Conservation (phyloP, 2,888 invertebrate genomes). For the Philaethria dido region DNA sequence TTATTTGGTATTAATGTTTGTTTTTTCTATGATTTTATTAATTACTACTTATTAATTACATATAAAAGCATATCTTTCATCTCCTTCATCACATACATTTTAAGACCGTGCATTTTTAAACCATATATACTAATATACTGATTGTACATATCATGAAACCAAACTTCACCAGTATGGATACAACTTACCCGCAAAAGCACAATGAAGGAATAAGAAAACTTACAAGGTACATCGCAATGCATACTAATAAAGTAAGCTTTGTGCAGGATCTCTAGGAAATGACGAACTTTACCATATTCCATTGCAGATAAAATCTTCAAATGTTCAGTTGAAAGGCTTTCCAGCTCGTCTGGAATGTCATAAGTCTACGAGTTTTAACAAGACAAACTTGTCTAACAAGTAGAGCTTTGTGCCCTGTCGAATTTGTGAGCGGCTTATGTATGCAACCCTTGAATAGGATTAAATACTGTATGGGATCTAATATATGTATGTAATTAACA, state of each 20-base stretch:
- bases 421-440: constrained; percentile 70
- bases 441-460: constrained; percentile 56
- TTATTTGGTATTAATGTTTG: too few species aligned
- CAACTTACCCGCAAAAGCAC: background rate
- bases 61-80: too few species aligned
- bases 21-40: too few species aligned
- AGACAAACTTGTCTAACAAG: constrained; percentile 72
- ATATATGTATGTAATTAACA: constrained; percentile 54
- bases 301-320: constrained; percentile 47
- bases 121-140: too few species aligned
- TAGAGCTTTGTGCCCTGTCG: constrained; percentile 54
- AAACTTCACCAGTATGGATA: background rate
- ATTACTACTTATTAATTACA: too few species aligned
- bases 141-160: background rate
- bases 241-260: constrained; percentile 30
- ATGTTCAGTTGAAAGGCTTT: constrained; percentile 47
- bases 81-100: too few species aligned
- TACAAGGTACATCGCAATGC: constrained; percentile 18
- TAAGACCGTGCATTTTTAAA: too few species aligned
- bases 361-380: constrained; percentile 63
- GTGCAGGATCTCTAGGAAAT: constrained; percentile 31
- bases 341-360: constrained; percentile 54
- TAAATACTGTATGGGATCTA: constrained; percentile 49
- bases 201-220: constrained; percentile 21
- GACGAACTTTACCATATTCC: constrained; percentile 40